A percentile compares a stretch with the other conserved stretches of the same genome.
Evolutionary conservation across 1,140 invertebrate genomes (phyloP).

Genomic region (Magallana gigas): DNA sequence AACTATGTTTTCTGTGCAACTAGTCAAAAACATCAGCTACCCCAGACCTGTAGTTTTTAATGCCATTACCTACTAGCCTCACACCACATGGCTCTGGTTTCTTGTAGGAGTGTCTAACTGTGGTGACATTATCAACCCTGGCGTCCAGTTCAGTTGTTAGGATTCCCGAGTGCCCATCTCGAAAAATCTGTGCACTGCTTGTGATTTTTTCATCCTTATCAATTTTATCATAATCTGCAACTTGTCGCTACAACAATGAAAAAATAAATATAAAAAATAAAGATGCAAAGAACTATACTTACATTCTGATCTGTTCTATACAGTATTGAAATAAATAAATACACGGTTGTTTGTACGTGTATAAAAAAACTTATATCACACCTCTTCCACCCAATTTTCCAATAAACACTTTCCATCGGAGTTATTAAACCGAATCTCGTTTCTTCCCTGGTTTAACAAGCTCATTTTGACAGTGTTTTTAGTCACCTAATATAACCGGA

Average conservation of each 20-base stretch:
- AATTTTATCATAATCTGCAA: conserved; percentile 63
- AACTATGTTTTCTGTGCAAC: no score
- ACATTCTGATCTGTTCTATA: no score
- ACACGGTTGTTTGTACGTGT: no score
- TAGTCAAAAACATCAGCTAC: no score
- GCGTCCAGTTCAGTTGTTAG: conserved; percentile 70
- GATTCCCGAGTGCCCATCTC: conserved; percentile 73
- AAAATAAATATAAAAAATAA: background rate
- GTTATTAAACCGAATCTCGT: conserved; percentile 76
- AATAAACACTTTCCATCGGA: conserved; percentile 77
- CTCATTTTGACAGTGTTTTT: conserved; percentile 65
- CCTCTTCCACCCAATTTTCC: conserved; percentile 76
- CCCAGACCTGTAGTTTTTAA: background rate
- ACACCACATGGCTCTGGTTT: conserved; percentile 67
- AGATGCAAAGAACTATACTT: background rate
- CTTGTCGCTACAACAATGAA: conserved; percentile 66
- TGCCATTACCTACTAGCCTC: conserved; percentile 66
- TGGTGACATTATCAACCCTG: conserved; percentile 70
- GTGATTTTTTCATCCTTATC: conserved; percentile 56
- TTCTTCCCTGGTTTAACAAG: conserved; percentile 74
- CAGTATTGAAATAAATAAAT: no score
- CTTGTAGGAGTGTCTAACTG: conserved; percentile 72
- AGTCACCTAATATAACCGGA: conserved; percentile 34
- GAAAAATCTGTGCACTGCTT: conserved; percentile 69
- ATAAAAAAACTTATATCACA: background rate